Evolutionary conservation across 2,113 vertebrate species (phyloP), one percentile per base, ranked within the genome.

Genomic region (Semnopithecus entellus): DNA sequence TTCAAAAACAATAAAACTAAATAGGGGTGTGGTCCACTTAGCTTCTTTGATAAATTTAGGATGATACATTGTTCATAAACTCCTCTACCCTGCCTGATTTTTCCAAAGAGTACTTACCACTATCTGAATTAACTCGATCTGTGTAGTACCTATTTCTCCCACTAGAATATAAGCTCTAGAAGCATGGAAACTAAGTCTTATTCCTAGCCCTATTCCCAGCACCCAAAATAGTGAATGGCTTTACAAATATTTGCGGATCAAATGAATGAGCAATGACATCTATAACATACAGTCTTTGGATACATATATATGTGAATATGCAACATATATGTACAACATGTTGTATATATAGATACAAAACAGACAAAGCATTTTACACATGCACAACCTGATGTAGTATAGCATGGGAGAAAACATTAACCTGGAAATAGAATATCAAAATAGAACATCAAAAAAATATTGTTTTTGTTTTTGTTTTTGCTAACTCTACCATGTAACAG

Each of bases 1-100:
- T 83, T 95, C 52, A 73, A 59, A 85, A 93, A 66, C 32, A 92
- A 61, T 61, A 68, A 78, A 94, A 85, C 50, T 90, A 88, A 72
- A 91, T 93, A 89, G 91, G 66, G 84, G 22, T 59, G 38, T 73
- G 72, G 48, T 45, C 52, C 23, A 61, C 5, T 92, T 88, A 80
- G 8, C 64, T 73, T 91, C 61, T 92, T 55, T 75, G 22, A 93
- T 68, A 83, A 88, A 79, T 23, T 73, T 81, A 59, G 30, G 57
- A 73, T 78, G 23, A 68, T 17, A 48, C 18, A 43, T 89, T 57
- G 22, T 55, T 57, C 66, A 80, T 52, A n/a, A 93, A 66, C 20
- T 83, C n/a, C 20, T 61, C 59, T 52, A n/a, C 0, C 27, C 7
- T 22, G 14, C 40, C 82, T 68, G 45, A 45, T 83, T 68, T 86